These are phyloP conservation scores for Virgularia gustaviana DNA, from an alignment of 92 coral and sea anemone genomes.

Conservation along the genomic window DNA sequence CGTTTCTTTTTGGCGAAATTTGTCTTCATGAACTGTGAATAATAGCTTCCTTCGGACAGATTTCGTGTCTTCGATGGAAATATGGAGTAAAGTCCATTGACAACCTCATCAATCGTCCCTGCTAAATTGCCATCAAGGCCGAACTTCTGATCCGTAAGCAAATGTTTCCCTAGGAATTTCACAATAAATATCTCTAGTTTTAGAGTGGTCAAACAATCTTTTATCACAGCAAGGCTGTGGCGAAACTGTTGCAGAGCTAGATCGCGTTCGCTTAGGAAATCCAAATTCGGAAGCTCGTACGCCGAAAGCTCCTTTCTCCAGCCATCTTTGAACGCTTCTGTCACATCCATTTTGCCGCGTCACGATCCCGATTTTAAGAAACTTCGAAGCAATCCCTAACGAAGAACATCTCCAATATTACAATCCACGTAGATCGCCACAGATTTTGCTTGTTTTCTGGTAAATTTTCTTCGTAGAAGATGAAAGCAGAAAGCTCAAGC, in stretches of 20 bases:
- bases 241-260: constrained; percentile 25
- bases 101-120: constrained; percentile 1
- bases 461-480: background rate
- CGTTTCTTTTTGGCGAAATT: background rate
- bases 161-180: constrained; percentile 19
- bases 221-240: constrained; percentile 19
- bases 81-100: constrained; percentile 10
- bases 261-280: constrained; percentile 22
- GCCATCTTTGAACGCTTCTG: constrained; percentile 1
- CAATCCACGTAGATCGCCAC: background rate
- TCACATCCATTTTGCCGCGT: constrained; percentile 16
- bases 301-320: constrained; percentile 15
- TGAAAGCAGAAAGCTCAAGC: background rate
- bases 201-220: constrained; percentile 24
- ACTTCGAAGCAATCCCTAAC: background rate
- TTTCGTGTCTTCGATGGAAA: constrained; percentile 8
- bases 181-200: constrained; percentile 29
- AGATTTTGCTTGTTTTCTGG: background rate
- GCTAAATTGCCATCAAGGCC: background rate
- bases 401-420: background rate
- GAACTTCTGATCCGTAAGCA: constrained; percentile 16
- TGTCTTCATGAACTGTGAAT: background rate
- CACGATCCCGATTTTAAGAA: background rate
- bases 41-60: background rate
- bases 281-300: constrained; percentile 12